Evolutionary conservation across 2,888 invertebrate genomes (phyloP).

Genomic region (Chydorus sphaericus): DNA sequence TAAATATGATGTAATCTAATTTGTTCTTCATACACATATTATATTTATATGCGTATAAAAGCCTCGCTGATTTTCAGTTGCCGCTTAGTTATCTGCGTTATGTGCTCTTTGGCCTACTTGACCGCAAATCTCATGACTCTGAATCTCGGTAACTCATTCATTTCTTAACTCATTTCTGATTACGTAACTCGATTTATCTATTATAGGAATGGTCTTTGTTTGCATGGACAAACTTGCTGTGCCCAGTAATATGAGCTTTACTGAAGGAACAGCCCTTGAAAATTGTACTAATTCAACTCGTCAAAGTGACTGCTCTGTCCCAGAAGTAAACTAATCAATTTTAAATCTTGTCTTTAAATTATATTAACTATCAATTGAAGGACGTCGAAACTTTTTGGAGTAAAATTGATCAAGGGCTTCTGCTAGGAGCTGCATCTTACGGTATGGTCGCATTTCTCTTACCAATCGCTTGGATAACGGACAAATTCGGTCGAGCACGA

Average conservation of each 20-base stretch:
- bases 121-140: too few species aligned
- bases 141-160: neutral
- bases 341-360: neutral
- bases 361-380: neutral
- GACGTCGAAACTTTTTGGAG: neutral
- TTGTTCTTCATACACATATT: too few species aligned
- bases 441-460: constrained; percentile 31
- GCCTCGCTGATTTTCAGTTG: too few species aligned
- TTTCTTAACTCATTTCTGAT: neutral
- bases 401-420: constrained; percentile 24
- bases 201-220: constrained; percentile 32
- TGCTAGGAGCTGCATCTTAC: constrained; percentile 41
- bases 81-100: too few species aligned
- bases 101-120: too few species aligned
- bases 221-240: constrained; percentile 37
- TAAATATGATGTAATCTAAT: too few species aligned
- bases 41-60: too few species aligned
- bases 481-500: constrained; percentile 29
- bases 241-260: neutral
- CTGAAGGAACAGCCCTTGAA: neutral
- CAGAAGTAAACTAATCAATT: neutral
- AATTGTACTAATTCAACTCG: too few species aligned
- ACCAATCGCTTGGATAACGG: constrained; percentile 30
- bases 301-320: neutral
- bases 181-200: neutral